These are phyloP conservation scores for Camponotus pennsylvanicus DNA, from an alignment of 1,140 invertebrate genomes.

Conservation along the genomic window DNA sequence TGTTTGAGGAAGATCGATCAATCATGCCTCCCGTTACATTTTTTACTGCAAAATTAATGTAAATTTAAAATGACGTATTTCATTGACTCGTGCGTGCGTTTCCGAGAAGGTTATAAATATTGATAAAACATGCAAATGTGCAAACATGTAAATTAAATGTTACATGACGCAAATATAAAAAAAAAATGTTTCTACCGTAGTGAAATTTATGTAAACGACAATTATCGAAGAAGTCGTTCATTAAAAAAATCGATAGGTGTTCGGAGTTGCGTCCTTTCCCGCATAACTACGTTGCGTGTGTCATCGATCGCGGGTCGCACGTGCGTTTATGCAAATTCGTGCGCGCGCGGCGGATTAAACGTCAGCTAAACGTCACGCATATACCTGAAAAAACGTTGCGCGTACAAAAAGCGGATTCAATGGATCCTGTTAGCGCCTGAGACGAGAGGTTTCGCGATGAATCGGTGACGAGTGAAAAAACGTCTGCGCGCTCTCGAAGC, in stretches of 20 bases:
- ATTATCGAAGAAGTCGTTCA: not conserved
- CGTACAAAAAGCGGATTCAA: not conserved
- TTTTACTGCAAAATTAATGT: not conserved
- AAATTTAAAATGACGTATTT: slow-evolving; percentile 17
- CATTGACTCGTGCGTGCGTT: slow-evolving; percentile 4
- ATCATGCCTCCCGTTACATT: not conserved
- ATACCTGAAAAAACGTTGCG: too few relatives aligned
- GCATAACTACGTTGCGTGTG: not conserved
- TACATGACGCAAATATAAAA: not conserved
- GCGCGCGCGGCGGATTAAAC: not conserved
- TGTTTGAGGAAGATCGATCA: not conserved
- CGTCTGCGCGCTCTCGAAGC: too few relatives aligned
- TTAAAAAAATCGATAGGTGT: not conserved
- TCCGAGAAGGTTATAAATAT: not conserved
- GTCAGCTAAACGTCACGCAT: not conserved
- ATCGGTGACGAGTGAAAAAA: slow-evolving; percentile 22
- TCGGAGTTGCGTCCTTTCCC: not conserved
- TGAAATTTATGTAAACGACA: slow-evolving; percentile 6
- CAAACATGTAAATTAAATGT: not conserved
- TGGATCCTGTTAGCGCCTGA: slow-evolving; percentile 15
- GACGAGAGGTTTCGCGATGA: slow-evolving; percentile 18
- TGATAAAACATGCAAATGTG: slow-evolving; percentile 39
- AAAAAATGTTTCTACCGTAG: not conserved
- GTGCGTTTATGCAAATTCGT: slow-evolving; percentile 33
- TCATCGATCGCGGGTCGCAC: slow-evolving; percentile 2